phyloP scores from a whole-genome alignment of 2,797 vertebrate genomes.

The Craterocephalus amniculus region DNA sequence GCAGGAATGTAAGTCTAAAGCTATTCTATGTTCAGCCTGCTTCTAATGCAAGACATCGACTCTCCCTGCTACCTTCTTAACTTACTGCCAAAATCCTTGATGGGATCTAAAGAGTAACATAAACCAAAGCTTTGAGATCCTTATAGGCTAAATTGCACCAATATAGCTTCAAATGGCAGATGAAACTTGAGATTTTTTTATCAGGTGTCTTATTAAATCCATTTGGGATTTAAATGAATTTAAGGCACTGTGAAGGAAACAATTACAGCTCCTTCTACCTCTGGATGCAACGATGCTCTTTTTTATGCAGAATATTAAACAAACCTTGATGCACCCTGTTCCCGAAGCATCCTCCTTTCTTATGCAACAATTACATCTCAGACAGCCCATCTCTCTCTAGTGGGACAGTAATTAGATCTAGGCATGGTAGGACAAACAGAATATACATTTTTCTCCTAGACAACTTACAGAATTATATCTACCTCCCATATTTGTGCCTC shows the following conservation, averaged over 20 bases:
- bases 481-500: neutral
- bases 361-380: conserved; percentile 23
- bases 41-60: conserved; percentile 8
- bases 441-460: neutral
- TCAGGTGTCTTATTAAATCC: conserved; percentile 32
- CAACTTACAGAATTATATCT: neutral
- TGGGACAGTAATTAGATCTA: conserved; percentile 6
- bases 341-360: conserved; percentile 1
- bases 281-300: conserved; percentile 9
- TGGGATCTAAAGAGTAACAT: conserved; percentile 20
- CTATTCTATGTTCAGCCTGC: neutral
- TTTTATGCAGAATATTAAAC: conserved; percentile 25
- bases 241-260: too few species aligned
- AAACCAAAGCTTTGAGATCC: conserved; percentile 7
- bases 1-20: neutral
- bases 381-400: conserved; percentile 8
- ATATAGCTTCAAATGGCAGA: conserved; percentile 28
- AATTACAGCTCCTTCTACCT: conserved; percentile 43
- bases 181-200: conserved; percentile 39
- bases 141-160: conserved; percentile 5
- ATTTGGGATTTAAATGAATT: conserved; percentile 39
- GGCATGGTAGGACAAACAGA: neutral
- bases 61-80: conserved; percentile 2
- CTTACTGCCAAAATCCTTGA: conserved; percentile 25
- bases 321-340: conserved; percentile 3